These are phyloP conservation scores for Hyphantria cunea DNA, from an alignment of 1,140 invertebrate species.

Conservation along the genomic window DNA sequence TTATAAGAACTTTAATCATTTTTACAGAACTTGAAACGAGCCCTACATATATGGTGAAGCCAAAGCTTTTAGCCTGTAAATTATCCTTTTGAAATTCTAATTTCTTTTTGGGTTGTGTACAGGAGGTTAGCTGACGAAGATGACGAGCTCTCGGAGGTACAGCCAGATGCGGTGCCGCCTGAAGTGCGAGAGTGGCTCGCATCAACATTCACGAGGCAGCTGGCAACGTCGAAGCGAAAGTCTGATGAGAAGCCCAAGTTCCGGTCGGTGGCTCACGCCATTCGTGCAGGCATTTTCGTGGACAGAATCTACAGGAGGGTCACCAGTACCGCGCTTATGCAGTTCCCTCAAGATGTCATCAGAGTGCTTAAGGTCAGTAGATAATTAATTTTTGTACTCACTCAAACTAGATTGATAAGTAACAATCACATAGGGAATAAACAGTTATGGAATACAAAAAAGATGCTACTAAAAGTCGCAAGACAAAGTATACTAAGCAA, in stretches of 20 bases:
- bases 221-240: slow-evolving; percentile 88
- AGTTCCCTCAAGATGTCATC: slow-evolving; percentile 94
- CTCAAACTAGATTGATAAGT: too few species aligned
- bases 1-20: slow-evolving; percentile 2
- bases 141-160: slow-evolving; percentile 97
- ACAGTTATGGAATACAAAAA: too few species aligned
- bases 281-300: slow-evolving; percentile 98
- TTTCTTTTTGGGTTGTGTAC: slow-evolving; percentile 42
- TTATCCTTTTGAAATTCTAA: slow-evolving; percentile 3
- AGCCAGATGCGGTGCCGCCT: slow-evolving; percentile 96
- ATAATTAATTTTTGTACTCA: too few species aligned
- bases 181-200: slow-evolving; percentile 98
- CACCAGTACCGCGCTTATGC: slow-evolving; percentile 91
- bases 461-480: too few species aligned
- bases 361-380: slow-evolving; percentile 91
- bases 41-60: slow-evolving; percentile 3
- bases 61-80: slow-evolving; percentile 10
- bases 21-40: background rate
- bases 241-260: slow-evolving; percentile 93
- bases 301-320: slow-evolving; percentile 96
- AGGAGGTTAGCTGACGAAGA: slow-evolving; percentile 93
- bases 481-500: too few species aligned
- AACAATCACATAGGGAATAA: too few species aligned
- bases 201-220: slow-evolving; percentile 97
- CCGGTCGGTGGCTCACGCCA: slow-evolving; percentile 97